phyloP scores from a whole-genome alignment of 2,888 invertebrate species.

The Xylota segnis region DNA sequence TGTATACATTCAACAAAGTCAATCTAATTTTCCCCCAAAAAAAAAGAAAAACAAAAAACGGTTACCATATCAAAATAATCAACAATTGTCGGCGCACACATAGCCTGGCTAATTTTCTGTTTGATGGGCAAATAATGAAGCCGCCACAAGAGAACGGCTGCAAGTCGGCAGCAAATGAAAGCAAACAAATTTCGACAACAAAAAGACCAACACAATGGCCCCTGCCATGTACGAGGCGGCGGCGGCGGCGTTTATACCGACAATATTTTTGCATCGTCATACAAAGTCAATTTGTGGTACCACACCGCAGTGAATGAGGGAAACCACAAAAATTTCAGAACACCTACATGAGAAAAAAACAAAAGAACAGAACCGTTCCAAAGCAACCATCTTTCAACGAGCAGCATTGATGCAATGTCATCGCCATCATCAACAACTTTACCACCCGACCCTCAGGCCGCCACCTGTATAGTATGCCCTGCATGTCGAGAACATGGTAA shows the following conservation, averaged over 20 bases:
- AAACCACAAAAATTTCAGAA: conserved; percentile 65
- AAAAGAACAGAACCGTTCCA: conserved; percentile 10
- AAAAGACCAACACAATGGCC: conserved; percentile 42
- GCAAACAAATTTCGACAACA: conserved; percentile 69
- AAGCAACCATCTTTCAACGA: conserved; percentile 61
- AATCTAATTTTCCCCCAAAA: conserved; percentile 41
- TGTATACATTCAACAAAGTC: conserved; percentile 14
- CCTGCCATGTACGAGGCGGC: conserved; percentile 38
- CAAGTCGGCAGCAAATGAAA: conserved; percentile 73
- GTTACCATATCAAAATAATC: conserved; percentile 65
- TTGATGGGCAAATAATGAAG: conserved; percentile 61
- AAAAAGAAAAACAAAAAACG: conserved; percentile 34
- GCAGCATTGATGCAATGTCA: conserved; percentile 62
- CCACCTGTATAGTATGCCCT: conserved; percentile 61
- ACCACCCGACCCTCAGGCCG: conserved; percentile 8
- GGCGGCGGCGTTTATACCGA: conserved; percentile 49
- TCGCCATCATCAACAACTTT: conserved; percentile 53
- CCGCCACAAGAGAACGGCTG: conserved; percentile 60
- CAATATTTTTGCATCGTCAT: conserved; percentile 73
- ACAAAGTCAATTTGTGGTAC: conserved; percentile 60
- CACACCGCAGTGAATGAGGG: conserved; percentile 28
- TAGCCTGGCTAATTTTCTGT: conserved; percentile 59
- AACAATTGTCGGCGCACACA: conserved; percentile 62
- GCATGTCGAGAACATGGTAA: conserved; percentile 21
- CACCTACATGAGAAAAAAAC: conserved; percentile 39